Evolutionary conservation across 2,888 invertebrate species (phyloP), one percentile per base, ranked within the genome.

Genomic region (Clusia tigrina): DNA sequence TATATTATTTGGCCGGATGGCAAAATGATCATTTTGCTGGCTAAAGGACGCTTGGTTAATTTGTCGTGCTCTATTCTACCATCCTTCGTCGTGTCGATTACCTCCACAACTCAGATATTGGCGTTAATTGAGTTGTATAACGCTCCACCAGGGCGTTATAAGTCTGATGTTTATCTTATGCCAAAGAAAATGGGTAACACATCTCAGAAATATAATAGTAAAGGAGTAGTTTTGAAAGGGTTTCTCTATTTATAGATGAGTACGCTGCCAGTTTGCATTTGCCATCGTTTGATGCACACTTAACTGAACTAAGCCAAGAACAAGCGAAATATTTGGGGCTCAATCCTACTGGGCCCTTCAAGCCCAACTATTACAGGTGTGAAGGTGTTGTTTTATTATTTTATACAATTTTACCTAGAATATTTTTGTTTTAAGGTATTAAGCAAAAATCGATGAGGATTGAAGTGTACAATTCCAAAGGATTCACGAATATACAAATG

Each of bases 1-100:
- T 97, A 98, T 84, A 93, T 98, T 69, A 95, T 96, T 74, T 98
- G 97, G 96, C 96, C 97, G 1, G 95, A 94, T 83, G 95, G 96
- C 63, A 97, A 95, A 83, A 88, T 96, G 68, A 94, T 97, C 71
- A 93, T 96, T 37, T 86, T 97, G 9, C 86, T 97, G 65, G 96
- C 96, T 0, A 96, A 97, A 85, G 98, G 98, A 23, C 89, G 98
- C 1, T 87, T 98, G 62, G 96, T 97, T 38, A 98, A 98, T 86
- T 87, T 95, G 68, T 95, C 96, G 76, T 98, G 97, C 81, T 96
- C 96, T 24, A 95, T 95, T 80, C 89, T 97, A 75, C 96, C 97
- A 1, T 96, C 96, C 12, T 96, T 97, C 85, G 96, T 97, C 68
- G 96, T 97, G 59, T 97, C 96, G 12, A 96, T 98, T 72, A 97